These are phyloP conservation scores for Muntiacus reevesi DNA, from an alignment of 2,113 vertebrate genomes.

Conservation along the genomic window DNA sequence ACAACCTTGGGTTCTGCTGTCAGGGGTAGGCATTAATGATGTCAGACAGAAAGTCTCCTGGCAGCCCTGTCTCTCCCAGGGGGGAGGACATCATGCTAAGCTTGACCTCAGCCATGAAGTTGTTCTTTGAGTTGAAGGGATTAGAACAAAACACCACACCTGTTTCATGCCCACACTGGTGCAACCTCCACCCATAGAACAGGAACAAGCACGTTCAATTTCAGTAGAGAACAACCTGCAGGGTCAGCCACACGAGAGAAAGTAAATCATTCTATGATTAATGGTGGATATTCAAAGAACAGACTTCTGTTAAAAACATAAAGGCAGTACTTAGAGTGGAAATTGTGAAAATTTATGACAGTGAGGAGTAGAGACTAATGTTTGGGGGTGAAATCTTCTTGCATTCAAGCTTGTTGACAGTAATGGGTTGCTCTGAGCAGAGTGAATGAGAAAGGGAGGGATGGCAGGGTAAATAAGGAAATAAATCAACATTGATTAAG, in stretches of 20 bases:
- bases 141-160: slow-evolving; percentile 17
- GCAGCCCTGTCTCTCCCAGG: not conserved
- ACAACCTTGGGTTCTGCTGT: not conserved
- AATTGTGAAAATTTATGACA: not conserved
- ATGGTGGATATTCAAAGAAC: not conserved
- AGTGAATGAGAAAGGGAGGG: not conserved
- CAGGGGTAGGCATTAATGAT: not conserved
- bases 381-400: not conserved
- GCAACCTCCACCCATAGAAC: not conserved
- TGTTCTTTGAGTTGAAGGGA: not conserved
- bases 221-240: not conserved
- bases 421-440: not conserved
- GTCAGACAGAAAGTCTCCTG: not conserved
- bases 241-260: not conserved
- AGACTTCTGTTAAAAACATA: not conserved
- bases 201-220: not conserved
- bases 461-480: not conserved
- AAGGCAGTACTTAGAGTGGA: not conserved
- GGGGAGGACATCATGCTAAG: slow-evolving; percentile 15
- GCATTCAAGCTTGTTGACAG: not conserved
- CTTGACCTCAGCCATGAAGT: not conserved
- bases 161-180: not conserved
- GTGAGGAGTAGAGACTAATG: not conserved
- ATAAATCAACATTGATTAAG: not conserved
- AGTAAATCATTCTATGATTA: not conserved